Conservation (phyloP, 2,797 vertebrate species). For the Karalla daura region DNA sequence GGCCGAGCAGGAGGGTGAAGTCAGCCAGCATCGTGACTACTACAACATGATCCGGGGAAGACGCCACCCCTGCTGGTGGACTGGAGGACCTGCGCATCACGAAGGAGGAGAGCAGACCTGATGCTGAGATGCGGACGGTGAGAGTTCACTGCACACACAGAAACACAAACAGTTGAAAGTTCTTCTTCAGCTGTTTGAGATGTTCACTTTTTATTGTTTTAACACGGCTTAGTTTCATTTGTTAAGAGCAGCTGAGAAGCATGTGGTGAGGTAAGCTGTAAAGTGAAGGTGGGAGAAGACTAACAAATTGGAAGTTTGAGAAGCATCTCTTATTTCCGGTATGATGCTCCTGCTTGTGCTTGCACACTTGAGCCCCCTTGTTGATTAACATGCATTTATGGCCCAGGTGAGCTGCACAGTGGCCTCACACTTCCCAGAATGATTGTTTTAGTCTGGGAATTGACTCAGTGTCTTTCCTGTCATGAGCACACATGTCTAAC, state of each 20-base stretch:
- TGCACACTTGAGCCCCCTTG: too few species aligned
- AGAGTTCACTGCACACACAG: neutral
- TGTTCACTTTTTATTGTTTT: too few species aligned
- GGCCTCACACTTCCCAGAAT: constrained; percentile 27
- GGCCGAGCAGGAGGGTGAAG: constrained; percentile 48
- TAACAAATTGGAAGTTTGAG: too few species aligned
- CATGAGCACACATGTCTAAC: constrained; percentile 26
- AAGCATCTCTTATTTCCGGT: too few species aligned
- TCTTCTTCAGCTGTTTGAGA: neutral
- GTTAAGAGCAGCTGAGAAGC: too few species aligned
- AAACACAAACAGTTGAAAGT: neutral
- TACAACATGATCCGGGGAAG: constrained; percentile 90
- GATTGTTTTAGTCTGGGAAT: neutral
- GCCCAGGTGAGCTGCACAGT: too few species aligned
- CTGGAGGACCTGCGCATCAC: constrained; percentile 78
- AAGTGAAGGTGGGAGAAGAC: too few species aligned
- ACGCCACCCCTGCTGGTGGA: constrained; percentile 81
- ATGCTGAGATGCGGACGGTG: constrained; percentile 58
- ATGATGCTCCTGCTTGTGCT: too few species aligned
- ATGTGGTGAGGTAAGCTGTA: too few species aligned
- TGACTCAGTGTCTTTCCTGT: constrained; percentile 18
- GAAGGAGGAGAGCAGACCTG: constrained; percentile 71
- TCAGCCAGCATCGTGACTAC: constrained; percentile 76
- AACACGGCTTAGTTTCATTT: too few species aligned
- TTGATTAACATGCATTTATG: too few species aligned